phyloP scores from a whole-genome alignment of 2,888 invertebrate species.

The Uropetala carovei region DNA sequence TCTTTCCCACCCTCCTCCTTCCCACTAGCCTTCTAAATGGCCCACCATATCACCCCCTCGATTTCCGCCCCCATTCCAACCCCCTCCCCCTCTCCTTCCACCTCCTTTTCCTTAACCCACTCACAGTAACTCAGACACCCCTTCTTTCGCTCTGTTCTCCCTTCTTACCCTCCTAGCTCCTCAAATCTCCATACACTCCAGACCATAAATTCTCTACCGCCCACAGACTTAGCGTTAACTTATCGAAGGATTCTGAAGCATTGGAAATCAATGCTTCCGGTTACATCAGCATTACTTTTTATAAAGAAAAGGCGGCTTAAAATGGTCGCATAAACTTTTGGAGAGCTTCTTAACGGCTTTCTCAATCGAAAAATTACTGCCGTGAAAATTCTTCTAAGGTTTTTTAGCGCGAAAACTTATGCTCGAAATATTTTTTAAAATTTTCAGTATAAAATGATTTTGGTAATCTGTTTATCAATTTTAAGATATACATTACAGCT shows the following conservation, averaged over 20 bases:
- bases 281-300: background rate
- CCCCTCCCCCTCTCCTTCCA: background rate
- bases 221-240: background rate
- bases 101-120: background rate
- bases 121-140: conserved; percentile 10
- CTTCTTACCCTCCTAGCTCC: background rate
- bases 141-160: background rate
- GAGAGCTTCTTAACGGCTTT: background rate
- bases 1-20: background rate
- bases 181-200: background rate
- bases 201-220: background rate
- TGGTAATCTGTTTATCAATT: too few species aligned
- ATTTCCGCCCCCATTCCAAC: background rate
- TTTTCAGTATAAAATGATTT: background rate
- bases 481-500: too few species aligned
- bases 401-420: background rate
- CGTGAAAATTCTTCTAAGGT: background rate
- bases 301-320: background rate
- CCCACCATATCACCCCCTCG: conserved; percentile 42
- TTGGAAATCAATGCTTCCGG: conserved; percentile 36
- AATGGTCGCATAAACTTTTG: background rate
- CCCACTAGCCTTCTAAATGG: conserved; percentile 27
- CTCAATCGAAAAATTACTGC: background rate
- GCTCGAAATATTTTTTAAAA: background rate
- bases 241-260: background rate